phyloP scores from a whole-genome alignment of 2,797 vertebrate species.

The Tenualosa ilisha region DNA sequence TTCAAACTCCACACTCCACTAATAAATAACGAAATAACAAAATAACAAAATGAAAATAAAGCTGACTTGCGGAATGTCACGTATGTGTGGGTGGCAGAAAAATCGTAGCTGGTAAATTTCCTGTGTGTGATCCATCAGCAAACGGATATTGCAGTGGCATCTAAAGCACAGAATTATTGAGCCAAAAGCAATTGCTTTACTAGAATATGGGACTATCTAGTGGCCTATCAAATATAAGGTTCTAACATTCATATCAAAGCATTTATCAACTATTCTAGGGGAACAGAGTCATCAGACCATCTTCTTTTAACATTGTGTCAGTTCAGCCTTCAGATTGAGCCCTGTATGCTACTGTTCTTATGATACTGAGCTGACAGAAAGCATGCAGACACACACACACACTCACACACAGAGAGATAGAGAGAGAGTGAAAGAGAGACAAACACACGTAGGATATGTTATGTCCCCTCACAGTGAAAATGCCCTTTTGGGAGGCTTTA shows the following conservation, averaged over 20 bases:
- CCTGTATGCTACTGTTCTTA: neutral
- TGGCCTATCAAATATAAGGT: conserved; percentile 20
- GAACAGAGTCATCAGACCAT: conserved; percentile 14
- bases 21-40: neutral
- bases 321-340: neutral
- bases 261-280: conserved; percentile 26
- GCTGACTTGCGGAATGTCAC: conserved; percentile 5
- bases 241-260: conserved; percentile 22
- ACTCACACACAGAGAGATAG: neutral
- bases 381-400: neutral
- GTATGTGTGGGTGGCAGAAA: neutral
- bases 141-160: conserved; percentile 28
- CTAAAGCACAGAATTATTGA: conserved; percentile 32
- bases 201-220: conserved; percentile 23
- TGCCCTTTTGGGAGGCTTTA: neutral
- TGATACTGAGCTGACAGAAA: neutral
- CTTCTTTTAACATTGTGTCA: neutral
- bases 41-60: neutral
- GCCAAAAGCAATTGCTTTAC: conserved; percentile 38
- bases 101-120: conserved; percentile 32
- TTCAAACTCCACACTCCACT: neutral
- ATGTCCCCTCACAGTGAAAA: neutral
- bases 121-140: conserved; percentile 8
- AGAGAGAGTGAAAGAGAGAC: too few relatives aligned
- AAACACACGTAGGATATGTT: neutral